Conservation (phyloP, 1,140 invertebrate genomes). For the Drosophila hydei region DNA sequence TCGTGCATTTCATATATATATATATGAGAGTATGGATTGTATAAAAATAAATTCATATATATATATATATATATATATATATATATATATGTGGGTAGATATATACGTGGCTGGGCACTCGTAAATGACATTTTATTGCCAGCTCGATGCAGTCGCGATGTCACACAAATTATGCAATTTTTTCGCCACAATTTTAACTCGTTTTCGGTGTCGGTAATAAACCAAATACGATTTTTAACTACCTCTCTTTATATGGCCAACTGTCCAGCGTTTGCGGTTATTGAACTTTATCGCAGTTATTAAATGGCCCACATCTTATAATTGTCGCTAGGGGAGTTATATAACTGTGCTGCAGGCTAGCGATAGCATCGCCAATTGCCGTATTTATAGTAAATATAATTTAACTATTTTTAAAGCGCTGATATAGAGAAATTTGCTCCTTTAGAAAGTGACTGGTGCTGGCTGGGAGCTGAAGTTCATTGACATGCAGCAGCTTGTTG, state of each 20-base stretch:
- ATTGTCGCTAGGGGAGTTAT: slow-evolving; percentile 37
- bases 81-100: slow-evolving; percentile 58
- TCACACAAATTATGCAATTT: slow-evolving; percentile 82
- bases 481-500: slow-evolving; percentile 19
- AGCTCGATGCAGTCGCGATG: slow-evolving; percentile 51
- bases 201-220: slow-evolving; percentile 77
- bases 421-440: neutral
- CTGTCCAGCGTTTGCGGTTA: slow-evolving; percentile 58
- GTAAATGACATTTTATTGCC: slow-evolving; percentile 79
- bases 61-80: slow-evolving; percentile 62
- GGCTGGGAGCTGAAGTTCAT: slow-evolving; percentile 11
- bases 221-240: slow-evolving; percentile 52
- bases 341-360: slow-evolving; percentile 11
- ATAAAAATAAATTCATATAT: slow-evolving; percentile 66
- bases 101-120: slow-evolving; percentile 46
- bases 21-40: slow-evolving; percentile 46
- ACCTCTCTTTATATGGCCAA: slow-evolving; percentile 54
- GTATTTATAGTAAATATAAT: neutral
- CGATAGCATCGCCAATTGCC: slow-evolving; percentile 4
- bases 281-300: slow-evolving; percentile 61
- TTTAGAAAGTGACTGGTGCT: slow-evolving; percentile 35
- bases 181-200: slow-evolving; percentile 79
- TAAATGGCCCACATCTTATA: slow-evolving; percentile 52
- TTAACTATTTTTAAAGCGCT: neutral
- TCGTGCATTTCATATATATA: slow-evolving; percentile 77